These are phyloP conservation scores for Dioctria rufipes DNA, from an alignment of 2,888 invertebrate genomes.

Conservation along the genomic window DNA sequence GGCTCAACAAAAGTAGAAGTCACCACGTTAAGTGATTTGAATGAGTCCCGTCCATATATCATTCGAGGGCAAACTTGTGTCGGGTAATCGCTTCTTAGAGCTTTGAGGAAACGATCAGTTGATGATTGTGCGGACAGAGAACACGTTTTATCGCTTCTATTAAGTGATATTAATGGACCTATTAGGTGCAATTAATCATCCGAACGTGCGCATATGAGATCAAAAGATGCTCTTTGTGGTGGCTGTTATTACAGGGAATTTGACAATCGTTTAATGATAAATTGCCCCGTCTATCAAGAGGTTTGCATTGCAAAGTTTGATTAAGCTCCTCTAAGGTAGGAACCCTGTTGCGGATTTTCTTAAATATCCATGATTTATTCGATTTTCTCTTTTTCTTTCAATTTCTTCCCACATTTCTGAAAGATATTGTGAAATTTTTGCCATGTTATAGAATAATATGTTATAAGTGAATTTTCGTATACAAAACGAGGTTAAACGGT, in stretches of 20 bases:
- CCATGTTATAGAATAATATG: no score
- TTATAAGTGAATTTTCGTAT: no score
- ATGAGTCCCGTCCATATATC: conserved; percentile 38
- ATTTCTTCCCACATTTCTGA: no score
- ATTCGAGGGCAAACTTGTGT: conserved; percentile 37
- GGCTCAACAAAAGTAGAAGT: conserved; percentile 47
- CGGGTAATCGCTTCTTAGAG: conserved; percentile 33
- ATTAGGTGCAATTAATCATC: conserved; percentile 53
- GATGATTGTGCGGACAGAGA: conserved; percentile 42
- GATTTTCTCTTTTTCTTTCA: no score
- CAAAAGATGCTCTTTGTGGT: background rate
- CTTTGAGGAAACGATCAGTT: conserved; percentile 22
- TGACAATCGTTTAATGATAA: background rate
- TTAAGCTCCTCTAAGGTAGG: no score
- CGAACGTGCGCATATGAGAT: conserved; percentile 29
- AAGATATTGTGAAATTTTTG: no score
- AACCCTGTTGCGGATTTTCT: no score
- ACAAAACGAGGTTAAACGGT: no score
- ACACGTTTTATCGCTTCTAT: conserved; percentile 55
- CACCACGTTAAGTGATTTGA: conserved; percentile 49
- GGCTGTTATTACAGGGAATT: conserved; percentile 1
- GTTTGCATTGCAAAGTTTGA: no score
- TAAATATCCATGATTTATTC: no score
- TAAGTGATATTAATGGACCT: conserved; percentile 54
- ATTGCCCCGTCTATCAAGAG: no score